A percentile compares a stretch with the other conserved stretches of the same genome.
These are phyloP conservation scores for Pitangus sulphuratus DNA, from an alignment of 2,797 vertebrate genomes.

Conservation along the genomic window DNA sequence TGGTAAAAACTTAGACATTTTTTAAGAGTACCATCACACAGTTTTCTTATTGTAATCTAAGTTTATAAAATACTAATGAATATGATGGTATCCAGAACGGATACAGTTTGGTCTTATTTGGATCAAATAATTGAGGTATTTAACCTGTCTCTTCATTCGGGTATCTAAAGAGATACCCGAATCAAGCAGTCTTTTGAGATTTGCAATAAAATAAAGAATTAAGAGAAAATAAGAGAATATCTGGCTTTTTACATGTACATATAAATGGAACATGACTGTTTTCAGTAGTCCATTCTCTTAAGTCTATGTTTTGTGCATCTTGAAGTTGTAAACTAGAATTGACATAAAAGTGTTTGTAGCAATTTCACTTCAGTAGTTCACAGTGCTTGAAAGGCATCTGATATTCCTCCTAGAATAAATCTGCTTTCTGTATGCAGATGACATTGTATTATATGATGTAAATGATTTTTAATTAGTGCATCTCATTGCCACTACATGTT, in stretches of 20 bases:
- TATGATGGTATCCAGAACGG: neutral
- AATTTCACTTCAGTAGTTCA: neutral
- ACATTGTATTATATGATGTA: neutral
- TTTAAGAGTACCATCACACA: neutral
- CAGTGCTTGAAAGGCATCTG: fast-evolving
- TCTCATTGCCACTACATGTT: neutral
- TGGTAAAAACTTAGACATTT: neutral
- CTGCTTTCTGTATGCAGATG: neutral
- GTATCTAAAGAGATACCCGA: neutral
- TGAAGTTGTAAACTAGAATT: neutral
- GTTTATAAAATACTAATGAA: neutral
- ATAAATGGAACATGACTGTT: neutral
- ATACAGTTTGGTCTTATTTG: neutral
- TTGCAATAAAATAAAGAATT: neutral
- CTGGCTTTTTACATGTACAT: neutral
- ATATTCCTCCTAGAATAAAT: neutral
- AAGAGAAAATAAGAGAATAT: neutral
- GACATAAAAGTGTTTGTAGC: neutral
- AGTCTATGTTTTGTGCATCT: neutral
- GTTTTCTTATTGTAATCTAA: neutral
- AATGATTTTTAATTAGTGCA: neutral
- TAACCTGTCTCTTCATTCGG: neutral
- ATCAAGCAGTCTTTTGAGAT: neutral
- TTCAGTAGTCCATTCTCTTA: neutral
- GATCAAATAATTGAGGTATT: neutral